Evolutionary conservation across 2,797 vertebrate species (phyloP), one percentile per base, ranked within the genome.

Genomic region (Thaleichthys pacificus): DNA sequence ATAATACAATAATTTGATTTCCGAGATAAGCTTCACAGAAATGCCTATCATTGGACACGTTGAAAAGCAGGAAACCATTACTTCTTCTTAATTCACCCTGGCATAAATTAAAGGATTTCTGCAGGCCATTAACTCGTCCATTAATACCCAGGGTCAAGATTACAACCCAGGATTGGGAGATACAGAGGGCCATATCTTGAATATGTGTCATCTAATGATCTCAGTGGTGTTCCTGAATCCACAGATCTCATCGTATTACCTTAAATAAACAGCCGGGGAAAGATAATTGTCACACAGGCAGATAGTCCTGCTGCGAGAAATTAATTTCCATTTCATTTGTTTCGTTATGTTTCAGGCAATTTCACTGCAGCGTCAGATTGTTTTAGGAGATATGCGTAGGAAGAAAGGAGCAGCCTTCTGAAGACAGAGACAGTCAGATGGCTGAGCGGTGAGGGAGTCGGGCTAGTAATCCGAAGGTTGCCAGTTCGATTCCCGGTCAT

Each of bases 1-100:
- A 93, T 93, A 92, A 93, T 93, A 92, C 89, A 90, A 92, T 93
- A 91, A 94, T 94, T 92, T 90, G 89, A 94, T 94, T 93, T 91
- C 86, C 88, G 90, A 87, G 91, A 94, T 93, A 91, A 91, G 91
- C 90, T 89, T 88, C 91, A 89, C 87, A 90, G 90, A 93, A 92
- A 93, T 88, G 90, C 91, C 89, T 89, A 47, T 86, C 87, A 91
- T 90, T 92, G 88, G 90, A 86, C 92, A 87, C 91, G 91, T 90
- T 91, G 89, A 93, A 91, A 92, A 90, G 91, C 89, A 89, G 92
- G 92, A 93, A 94, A 93, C 91, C 92, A 94, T 94, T 93, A 94
- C 89, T 90, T 93, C 81, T 91, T 91, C 90, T 91, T 93, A 93
- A 94, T 93, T 93, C 91, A 91, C 77, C 88, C 89, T 89, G 89